A percentile compares a stretch with the other conserved stretches of the same genome.
Evolutionary conservation across 2,797 vertebrate species (phyloP).

Genomic region (Schizothorax lantsangensis): DNA sequence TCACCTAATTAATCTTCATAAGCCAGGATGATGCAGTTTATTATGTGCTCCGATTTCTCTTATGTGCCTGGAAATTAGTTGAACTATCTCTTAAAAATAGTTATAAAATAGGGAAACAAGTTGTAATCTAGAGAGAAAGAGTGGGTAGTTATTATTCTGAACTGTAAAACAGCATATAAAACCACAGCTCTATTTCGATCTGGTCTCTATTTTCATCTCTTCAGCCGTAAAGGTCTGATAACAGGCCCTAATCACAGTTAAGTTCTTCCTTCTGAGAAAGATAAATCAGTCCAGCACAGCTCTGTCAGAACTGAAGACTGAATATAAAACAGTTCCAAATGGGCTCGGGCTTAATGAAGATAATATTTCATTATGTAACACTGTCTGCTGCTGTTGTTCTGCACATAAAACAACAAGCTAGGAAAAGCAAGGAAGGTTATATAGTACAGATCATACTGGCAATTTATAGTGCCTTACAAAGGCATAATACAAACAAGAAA

Average conservation of each 20-base stretch:
- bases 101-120: neutral
- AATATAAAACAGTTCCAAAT: slow-evolving; percentile 45
- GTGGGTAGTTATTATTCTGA: neutral
- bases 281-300: slow-evolving; percentile 52
- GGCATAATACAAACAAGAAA: neutral
- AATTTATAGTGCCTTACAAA: slow-evolving; percentile 1
- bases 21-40: neutral
- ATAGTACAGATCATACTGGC: neutral
- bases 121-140: neutral
- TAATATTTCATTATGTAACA: slow-evolving; percentile 40
- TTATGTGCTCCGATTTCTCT: neutral
- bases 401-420: neutral
- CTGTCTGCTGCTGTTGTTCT: slow-evolving; percentile 40
- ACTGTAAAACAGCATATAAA: neutral
- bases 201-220: slow-evolving; percentile 22
- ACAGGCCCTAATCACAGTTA: slow-evolving; percentile 27
- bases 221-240: slow-evolving; percentile 19
- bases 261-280: slow-evolving; percentile 35
- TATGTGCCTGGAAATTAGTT: neutral
- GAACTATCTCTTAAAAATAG: neutral
- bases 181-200: neutral
- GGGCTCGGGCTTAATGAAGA: slow-evolving; percentile 36
- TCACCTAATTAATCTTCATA: neutral
- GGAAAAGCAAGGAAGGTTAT: neutral
- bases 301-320: slow-evolving; percentile 34